Evolutionary conservation across 2,888 invertebrate genomes (phyloP).

Genomic region (Pyralis farinalis): DNA sequence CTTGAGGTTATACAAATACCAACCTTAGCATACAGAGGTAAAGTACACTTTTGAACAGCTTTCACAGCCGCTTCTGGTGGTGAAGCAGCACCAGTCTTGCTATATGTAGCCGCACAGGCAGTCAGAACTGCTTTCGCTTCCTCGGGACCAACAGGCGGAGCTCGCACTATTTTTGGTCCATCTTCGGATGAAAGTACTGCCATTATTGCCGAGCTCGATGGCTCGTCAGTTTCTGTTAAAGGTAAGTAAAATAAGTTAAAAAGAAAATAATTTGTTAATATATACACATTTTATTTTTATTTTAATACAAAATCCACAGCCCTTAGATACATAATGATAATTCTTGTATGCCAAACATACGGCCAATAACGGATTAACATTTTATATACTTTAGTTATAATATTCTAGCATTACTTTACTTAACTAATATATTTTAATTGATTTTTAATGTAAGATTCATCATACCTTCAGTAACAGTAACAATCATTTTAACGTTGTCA

Average conservation of each 20-base stretch:
- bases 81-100: conserved; percentile 76
- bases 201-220: conserved; percentile 72
- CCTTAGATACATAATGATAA: no score
- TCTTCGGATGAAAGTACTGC: conserved; percentile 72
- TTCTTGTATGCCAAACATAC: no score
- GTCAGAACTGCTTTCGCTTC: conserved; percentile 62
- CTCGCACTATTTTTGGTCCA: conserved; percentile 63
- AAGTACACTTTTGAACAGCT: conserved; percentile 83
- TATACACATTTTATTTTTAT: no score
- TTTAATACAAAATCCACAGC: no score
- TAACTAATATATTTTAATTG: no score
- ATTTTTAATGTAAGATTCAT: neutral
- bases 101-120: conserved; percentile 65
- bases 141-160: conserved; percentile 63
- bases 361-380: no score
- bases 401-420: no score
- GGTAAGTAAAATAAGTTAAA: no score
- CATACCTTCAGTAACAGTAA: conserved; percentile 84
- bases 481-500: conserved; percentile 87
- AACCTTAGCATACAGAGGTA: conserved; percentile 87
- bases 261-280: no score
- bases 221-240: conserved; percentile 65
- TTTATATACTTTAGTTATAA: no score
- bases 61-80: conserved; percentile 82
- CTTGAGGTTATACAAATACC: no score